Percentiles rank a stretch among this genome's conserved stretches.
These are phyloP conservation scores for Enoplosus armatus DNA, from an alignment of 2,797 vertebrate genomes.

Conservation along the genomic window DNA sequence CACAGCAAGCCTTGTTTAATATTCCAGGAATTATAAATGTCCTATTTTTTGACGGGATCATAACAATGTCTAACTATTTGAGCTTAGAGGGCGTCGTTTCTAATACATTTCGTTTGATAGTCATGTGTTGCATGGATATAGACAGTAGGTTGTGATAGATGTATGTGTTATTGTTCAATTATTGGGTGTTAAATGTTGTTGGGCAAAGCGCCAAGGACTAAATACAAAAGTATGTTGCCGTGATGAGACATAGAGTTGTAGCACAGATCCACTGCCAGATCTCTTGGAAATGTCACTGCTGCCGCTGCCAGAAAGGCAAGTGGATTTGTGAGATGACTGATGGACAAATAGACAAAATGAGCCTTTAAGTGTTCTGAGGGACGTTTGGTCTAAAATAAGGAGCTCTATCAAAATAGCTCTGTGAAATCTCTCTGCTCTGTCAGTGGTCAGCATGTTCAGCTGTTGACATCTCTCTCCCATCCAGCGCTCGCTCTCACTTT, in stretches of 20 bases:
- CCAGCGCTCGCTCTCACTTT: slow-evolving; percentile 38
- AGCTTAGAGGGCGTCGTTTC: slow-evolving; percentile 4
- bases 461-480: slow-evolving; percentile 74
- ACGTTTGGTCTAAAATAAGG: slow-evolving; percentile 71
- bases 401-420: slow-evolving; percentile 79
- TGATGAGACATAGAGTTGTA: not conserved
- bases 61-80: not conserved
- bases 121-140: not conserved
- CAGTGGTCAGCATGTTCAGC: slow-evolving; percentile 78
- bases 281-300: slow-evolving; percentile 14
- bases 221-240: not conserved
- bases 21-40: slow-evolving; percentile 43
- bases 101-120: not conserved
- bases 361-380: slow-evolving; percentile 54
- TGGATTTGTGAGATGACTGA: slow-evolving; percentile 46
- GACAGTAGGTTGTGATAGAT: not conserved
- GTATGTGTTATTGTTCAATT: not conserved
- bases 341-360: slow-evolving; percentile 54
- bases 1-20: slow-evolving; percentile 51
- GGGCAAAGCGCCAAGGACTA: not conserved
- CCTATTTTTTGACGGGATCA: slow-evolving; percentile 11
- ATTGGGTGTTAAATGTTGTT: slow-evolving; percentile 4
- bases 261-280: not conserved
- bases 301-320: slow-evolving; percentile 18
- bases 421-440: slow-evolving; percentile 66